These are phyloP conservation scores for Melieria crassipennis DNA, from an alignment of 2,888 invertebrate species.

Conservation along the genomic window DNA sequence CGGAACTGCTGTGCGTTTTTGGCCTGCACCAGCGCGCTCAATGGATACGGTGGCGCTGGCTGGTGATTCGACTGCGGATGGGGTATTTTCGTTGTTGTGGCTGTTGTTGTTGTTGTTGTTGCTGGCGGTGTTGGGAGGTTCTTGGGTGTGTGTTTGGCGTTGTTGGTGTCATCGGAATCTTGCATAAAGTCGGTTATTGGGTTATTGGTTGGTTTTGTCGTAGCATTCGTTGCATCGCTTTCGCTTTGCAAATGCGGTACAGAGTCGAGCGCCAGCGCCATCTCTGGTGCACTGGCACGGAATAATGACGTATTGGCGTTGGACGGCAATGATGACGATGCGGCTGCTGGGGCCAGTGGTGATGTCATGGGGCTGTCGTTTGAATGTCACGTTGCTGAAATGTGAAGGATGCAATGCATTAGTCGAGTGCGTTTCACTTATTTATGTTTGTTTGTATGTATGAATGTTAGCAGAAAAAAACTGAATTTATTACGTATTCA, in stretches of 20 bases:
- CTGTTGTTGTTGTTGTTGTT: conserved; percentile 10
- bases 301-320: conserved; percentile 21
- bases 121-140: background rate
- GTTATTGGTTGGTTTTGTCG: conserved; percentile 26
- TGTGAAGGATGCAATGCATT: conserved; percentile 6
- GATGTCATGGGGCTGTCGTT: conserved; percentile 33
- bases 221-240: background rate
- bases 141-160: conserved; percentile 25
- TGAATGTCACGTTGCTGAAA: conserved; percentile 38
- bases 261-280: no score
- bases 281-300: background rate
- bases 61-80: conserved; percentile 31
- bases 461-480: background rate
- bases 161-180: conserved; percentile 23
- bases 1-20: conserved; percentile 66
- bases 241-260: no score
- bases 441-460: conserved; percentile 6
- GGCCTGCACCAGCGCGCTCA: conserved; percentile 42
- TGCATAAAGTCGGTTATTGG: conserved; percentile 39
- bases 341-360: conserved; percentile 6
- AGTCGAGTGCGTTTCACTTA: background rate
- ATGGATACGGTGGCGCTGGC: conserved; percentile 35
- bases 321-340: conserved; percentile 7
- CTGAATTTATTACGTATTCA: no score
- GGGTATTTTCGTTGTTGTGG: conserved; percentile 23